Evolutionary conservation across 2,888 invertebrate genomes (phyloP), one percentile per base, ranked within the genome.

Genomic region (Habroteleia sp.): DNA sequence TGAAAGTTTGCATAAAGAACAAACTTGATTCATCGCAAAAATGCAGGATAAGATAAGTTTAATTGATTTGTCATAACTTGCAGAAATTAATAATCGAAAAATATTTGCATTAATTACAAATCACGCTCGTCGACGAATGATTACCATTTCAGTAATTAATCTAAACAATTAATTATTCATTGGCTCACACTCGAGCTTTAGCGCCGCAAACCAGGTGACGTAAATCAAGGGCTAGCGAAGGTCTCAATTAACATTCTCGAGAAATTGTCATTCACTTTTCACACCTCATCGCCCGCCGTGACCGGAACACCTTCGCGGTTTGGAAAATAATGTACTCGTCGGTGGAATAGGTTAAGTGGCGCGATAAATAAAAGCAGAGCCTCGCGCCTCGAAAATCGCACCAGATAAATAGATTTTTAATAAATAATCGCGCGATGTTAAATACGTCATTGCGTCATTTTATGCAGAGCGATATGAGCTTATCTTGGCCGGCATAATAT

Each of bases 111-210:
- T 23, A 31, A 56, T 39, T 39, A 10, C 10, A 20, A 39, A 20
- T 39, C 37, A 17, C 16, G 1, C 10, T n/a, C 4, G 16, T 3
- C 23, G 16, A 37, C 27, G 6, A 16, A 37, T 17, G n/a, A 31
- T 42, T 39, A 58, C 27, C 27, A 23, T 11, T 17, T 7, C n/a
- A n/a, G 5, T 37, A 37, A 37, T 46, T 46, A 37, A 46, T 44
- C 16, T 37, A 46, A 60, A 60, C 25, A 46, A 39, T 27, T 20
- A 48, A 46, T 48, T 63, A 63, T 63, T 50, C 63, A 50, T 42
- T n/a, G 20, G 10, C 48, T 16, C 5, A 16, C 35, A 44, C 17
- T 56, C 41, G 23, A 42, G 17, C 5, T 11, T 8, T 31, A 20
- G 20, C 31, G 42, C 31, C 31, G 11, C 17, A 17, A 39, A 31